Conservation (phyloP, 2,797 vertebrate species). For the Siniperca scherzeri region DNA sequence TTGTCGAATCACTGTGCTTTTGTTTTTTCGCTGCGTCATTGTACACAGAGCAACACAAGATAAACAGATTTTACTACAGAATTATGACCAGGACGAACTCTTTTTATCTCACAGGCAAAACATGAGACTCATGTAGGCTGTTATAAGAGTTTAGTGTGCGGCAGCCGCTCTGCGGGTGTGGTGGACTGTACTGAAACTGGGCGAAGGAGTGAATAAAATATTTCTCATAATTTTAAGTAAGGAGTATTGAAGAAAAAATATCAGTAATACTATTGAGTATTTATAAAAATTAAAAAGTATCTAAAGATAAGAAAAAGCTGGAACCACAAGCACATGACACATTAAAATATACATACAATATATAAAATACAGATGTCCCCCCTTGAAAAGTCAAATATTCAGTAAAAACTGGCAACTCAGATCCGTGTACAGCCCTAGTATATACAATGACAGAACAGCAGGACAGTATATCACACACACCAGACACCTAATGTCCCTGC, state of each 20-base stretch:
- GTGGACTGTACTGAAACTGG: neutral
- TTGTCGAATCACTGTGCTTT: too few species aligned
- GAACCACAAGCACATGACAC: neutral
- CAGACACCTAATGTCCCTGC: constrained; percentile 4
- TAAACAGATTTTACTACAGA: neutral
- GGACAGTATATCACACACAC: neutral
- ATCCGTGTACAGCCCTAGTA: neutral
- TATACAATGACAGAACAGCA: neutral
- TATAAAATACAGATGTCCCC: neutral
- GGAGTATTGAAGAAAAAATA: neutral
- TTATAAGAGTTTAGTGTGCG: neutral
- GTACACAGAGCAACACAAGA: neutral
- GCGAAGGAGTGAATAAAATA: neutral
- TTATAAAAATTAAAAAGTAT: neutral
- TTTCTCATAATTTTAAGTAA: neutral
- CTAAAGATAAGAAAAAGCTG: neutral
- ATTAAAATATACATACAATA: neutral
- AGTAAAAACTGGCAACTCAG: neutral
- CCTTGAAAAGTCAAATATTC: neutral
- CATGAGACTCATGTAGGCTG: neutral
- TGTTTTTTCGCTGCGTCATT: neutral
- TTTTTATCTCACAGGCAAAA: neutral
- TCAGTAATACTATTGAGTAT: neutral
- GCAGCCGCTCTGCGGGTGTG: neutral
- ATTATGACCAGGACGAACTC: neutral